Evolutionary conservation across 2,797 vertebrate genomes (phyloP), one percentile per base, ranked within the genome.

Genomic region (Valencia hispanica): DNA sequence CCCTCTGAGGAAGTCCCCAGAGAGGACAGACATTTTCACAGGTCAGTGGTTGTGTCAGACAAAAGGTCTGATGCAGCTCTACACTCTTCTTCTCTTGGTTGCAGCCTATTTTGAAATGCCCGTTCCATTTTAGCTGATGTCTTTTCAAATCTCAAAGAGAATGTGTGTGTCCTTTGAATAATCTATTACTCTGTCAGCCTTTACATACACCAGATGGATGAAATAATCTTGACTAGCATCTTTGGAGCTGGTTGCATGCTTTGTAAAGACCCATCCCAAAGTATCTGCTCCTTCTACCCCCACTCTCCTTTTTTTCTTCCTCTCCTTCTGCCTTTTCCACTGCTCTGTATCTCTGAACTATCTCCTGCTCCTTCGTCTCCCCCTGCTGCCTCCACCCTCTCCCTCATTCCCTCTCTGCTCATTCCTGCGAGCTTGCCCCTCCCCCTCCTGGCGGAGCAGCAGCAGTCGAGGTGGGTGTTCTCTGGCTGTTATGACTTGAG

Each of bases 401-500:
- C 82, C 69, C 84, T 76, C 74, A 41, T 79, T 87, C 84, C 76
- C 75, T 70, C 82, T 79, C 82, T 30, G 80, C 91, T 93, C 87
- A 90, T 91, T 93, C 90, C 90, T 90, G 78, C 80, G 72, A 84
- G 83, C 83, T 88, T 39, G 77, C 86, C 91, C 88, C 86, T 88
- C 87, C 87, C 81, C 89, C 85, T 89, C 80, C 85, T 88, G 86
- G 90, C 70, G 81, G 91, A 85, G 85, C 89, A 87, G 92, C 93
- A 92, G 92, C 93, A 92, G 90, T 93, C 96, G 94, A 95, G 94
- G 96, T 97, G 96, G 96, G 96, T 96, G 96, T 96, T 96, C 96
- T 96, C 85, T 78, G 88, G 94, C 95, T 96, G 96, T 96, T 96
- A 95, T 96, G 96, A 95, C 95, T 96, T 94, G 95, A 94, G 95